Percentiles rank a stretch among this genome's conserved stretches.
Conservation (phyloP, 2,797 vertebrate genomes). For the Synaphobranchus kaupii region DNA sequence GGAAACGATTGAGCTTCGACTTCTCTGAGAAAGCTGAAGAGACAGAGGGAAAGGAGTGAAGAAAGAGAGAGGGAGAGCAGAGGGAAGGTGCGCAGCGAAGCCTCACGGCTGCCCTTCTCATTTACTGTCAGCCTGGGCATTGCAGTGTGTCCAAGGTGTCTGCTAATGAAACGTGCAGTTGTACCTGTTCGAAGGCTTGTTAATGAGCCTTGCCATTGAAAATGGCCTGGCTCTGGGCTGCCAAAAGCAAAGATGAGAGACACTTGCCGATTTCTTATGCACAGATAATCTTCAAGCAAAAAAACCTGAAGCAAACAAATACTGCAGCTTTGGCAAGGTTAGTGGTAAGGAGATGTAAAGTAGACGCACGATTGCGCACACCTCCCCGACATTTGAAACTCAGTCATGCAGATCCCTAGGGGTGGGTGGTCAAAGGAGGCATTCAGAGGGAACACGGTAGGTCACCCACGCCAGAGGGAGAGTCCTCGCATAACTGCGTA, state of each 20-base stretch:
- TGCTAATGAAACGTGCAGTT: conserved; percentile 57
- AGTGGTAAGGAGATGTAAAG: not conserved
- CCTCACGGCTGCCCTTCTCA: conserved; percentile 8
- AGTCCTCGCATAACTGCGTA: not conserved
- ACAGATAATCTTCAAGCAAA: not conserved
- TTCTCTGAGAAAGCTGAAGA: not conserved
- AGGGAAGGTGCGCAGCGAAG: not conserved
- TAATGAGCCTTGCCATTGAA: conserved; percentile 55
- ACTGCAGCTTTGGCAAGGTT: not conserved
- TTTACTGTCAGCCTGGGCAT: conserved; percentile 23
- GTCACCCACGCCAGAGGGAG: not conserved
- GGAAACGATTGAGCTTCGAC: not conserved
- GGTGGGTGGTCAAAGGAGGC: not conserved
- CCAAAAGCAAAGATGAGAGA: conserved; percentile 22
- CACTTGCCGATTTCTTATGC: not conserved
- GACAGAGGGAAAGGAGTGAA: not conserved
- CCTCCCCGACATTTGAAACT: not conserved
- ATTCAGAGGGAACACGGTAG: not conserved
- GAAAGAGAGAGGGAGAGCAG: not conserved
- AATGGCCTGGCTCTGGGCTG: conserved; percentile 44
- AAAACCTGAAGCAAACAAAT: not conserved
- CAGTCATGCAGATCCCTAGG: not conserved
- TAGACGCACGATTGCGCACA: too few species aligned
- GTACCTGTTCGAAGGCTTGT: conserved; percentile 42
- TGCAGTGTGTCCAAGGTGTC: conserved; percentile 37